Conservation (phyloP, 2,797 vertebrate species). For the Amblyraja radiata region DNA sequence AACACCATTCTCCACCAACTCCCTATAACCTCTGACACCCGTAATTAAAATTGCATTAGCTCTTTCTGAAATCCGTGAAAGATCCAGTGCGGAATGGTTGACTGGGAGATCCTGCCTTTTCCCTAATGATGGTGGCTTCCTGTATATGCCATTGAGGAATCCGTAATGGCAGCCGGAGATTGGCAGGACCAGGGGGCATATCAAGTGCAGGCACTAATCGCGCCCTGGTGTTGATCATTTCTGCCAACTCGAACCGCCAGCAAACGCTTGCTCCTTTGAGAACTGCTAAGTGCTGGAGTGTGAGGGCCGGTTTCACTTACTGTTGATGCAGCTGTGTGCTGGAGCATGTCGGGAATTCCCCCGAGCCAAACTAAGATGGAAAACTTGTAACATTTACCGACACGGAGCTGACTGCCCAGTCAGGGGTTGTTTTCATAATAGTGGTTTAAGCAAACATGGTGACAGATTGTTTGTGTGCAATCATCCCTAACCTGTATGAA, state of each 20-base stretch:
- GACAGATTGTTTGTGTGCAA: slow-evolving; percentile 30
- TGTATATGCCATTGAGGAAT: slow-evolving; percentile 12
- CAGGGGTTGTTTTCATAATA: slow-evolving; percentile 29
- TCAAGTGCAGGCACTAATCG: slow-evolving; percentile 38
- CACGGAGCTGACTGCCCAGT: slow-evolving; percentile 10
- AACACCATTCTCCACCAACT: no score
- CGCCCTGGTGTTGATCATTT: slow-evolving; percentile 44
- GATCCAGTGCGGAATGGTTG: not conserved
- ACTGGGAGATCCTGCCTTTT: slow-evolving; percentile 18
- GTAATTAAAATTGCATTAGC: slow-evolving; percentile 5
- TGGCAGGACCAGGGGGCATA: slow-evolving; percentile 26
- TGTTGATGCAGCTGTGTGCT: slow-evolving; percentile 57
- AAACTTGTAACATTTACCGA: slow-evolving; percentile 26
- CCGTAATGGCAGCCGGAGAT: slow-evolving; percentile 1
- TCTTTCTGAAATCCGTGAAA: not conserved
- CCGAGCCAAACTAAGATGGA: slow-evolving; percentile 41
- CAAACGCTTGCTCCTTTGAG: slow-evolving; percentile 50
- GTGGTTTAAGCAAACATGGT: slow-evolving; percentile 29
- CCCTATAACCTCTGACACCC: no score
- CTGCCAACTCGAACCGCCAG: slow-evolving; percentile 47
- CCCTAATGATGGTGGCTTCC: slow-evolving; percentile 12
- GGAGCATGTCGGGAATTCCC: slow-evolving; percentile 51
- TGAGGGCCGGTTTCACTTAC: slow-evolving; percentile 48
- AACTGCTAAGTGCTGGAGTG: slow-evolving; percentile 52
- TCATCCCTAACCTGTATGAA: not conserved